Evolutionary conservation across 2,113 vertebrate genomes (phyloP), one percentile per base, ranked within the genome.

Genomic region (Sterrhoptilus dennistouni): DNA sequence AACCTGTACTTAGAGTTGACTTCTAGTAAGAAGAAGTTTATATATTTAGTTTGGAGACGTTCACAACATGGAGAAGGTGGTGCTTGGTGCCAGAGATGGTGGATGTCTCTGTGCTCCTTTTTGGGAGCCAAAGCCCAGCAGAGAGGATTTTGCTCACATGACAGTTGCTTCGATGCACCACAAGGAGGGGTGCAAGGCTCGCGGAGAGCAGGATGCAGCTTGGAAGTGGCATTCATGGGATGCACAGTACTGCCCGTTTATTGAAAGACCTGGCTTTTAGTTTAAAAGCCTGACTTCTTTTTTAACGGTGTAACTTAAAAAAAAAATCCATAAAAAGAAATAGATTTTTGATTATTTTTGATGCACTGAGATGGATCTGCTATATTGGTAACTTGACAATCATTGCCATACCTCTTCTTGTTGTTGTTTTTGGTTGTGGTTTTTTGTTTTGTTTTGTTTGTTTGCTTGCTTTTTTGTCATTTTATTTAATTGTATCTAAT

Each of bases 151-250:
- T 81, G 40, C 52, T 78, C 44, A 14, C 68, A 9, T 19, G 25
- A 22, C 87, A 88, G 5, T 91, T 97, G 61, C 92, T 87, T 22
- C 44, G 2, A 4, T 56, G 79, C 29, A 40, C 96, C 97, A 96
- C 97, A 82, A 96, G 97, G 95, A 59, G 97, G 97, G 76, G 96
- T 91, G 87, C 89, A 64, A 95, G 96, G 60, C 72, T 91, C 92
- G 44, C 63, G 35, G 31, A 95, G 95, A 75, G 47, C 31, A 20
- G 63, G 52, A 27, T 22, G 35, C 65, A 18, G 70, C 35, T 38
- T 54, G 12, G 7, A 47, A 69, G 18, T 12, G 56, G 8, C 38
- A 0, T 35, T 68, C 16, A 0, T 11, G 25, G 28, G 36, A 75
- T 47, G 52, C 3, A 5, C 23, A 0, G 16, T 14, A 7, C 59